Conservation (phyloP, 2,888 invertebrate genomes). For the Oligia latruncula region DNA sequence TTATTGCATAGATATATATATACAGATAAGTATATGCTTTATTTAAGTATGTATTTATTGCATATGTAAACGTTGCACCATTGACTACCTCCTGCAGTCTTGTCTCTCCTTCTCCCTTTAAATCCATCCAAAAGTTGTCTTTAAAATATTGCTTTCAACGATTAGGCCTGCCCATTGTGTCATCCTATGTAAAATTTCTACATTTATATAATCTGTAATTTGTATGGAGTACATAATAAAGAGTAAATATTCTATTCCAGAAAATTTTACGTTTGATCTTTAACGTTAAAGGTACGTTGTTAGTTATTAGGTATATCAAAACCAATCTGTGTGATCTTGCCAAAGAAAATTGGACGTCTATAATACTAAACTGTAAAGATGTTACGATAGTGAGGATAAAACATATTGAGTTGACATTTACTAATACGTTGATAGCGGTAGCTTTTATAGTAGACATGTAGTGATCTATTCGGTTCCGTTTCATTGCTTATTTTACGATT, state of each 20-base stretch:
- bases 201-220: not conserved
- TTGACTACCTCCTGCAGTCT: not conserved
- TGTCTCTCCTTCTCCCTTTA: not conserved
- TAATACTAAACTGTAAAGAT: slow-evolving; percentile 25
- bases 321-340: not conserved
- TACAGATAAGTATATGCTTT: not conserved
- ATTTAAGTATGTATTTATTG: not conserved
- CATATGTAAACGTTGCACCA: not conserved
- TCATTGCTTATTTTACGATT: slow-evolving; percentile 62
- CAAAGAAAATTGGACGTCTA: slow-evolving; percentile 26
- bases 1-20: not conserved
- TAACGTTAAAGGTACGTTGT: not conserved
- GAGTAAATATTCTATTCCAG: not conserved
- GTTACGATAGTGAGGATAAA: slow-evolving; percentile 28
- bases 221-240: not conserved
- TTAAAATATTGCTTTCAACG: not conserved
- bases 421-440: slow-evolving; percentile 59
- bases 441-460: slow-evolving; percentile 51
- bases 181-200: not conserved
- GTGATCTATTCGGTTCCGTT: slow-evolving; percentile 51
- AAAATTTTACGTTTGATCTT: not conserved
- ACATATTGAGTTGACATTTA: slow-evolving; percentile 50
- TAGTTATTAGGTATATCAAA: slow-evolving; percentile 2
- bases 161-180: not conserved
- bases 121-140: not conserved